Base-by-base conservation (phyloP, 2,888 invertebrate genomes). In the Drosophila conformis region DNA sequence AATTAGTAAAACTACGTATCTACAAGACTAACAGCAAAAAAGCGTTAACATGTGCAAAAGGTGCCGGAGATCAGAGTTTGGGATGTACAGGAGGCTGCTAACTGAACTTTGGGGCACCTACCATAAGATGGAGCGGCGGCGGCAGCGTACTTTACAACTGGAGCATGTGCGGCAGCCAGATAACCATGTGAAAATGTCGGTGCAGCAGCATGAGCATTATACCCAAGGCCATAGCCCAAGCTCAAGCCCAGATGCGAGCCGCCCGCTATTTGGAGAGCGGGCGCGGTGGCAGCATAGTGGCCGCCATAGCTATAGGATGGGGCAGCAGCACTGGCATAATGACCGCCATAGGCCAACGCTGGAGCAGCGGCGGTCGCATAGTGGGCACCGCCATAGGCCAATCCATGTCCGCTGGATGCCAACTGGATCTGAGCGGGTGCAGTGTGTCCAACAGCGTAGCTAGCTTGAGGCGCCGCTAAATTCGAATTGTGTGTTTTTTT, bases 91-190 rank as follows among this genome's bases (percentile, higher is more conserved):
- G 21, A 59, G 31, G 35, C 48, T 29, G 46, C 38, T 42, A 35
- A 48, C 21, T 18, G 31, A 25, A 46, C n/a, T 27, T 31, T 11
- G 52, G 15, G 62, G 2, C 63, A 90, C 92, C 89, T 91, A 91
- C 91, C 91, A 69, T 90, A 88, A 42, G 91, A 83, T 56, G 92
- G 93, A 63, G 91, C 92, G 31, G 92, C 80, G 54, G 92, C 83
- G 58, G 92, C 80, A 54, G 92, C 82, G 56, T 88, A 78, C 56
- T 91, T 92, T 27, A 91, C 35, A 29, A 91, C 69, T 5, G 83
- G 72, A 35, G 91, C 75, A 4, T 89, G 83, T 46, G 89, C 89
- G 36, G 91, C 87, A 18, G 84, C 73, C 27, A 85, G 49, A 21
- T 84, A 90, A 49, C 85, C 89, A 11, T 86, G 85, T 7, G 90